These are phyloP conservation scores for Canis aureus DNA, from an alignment of 2,113 vertebrate species.

Conservation along the genomic window DNA sequence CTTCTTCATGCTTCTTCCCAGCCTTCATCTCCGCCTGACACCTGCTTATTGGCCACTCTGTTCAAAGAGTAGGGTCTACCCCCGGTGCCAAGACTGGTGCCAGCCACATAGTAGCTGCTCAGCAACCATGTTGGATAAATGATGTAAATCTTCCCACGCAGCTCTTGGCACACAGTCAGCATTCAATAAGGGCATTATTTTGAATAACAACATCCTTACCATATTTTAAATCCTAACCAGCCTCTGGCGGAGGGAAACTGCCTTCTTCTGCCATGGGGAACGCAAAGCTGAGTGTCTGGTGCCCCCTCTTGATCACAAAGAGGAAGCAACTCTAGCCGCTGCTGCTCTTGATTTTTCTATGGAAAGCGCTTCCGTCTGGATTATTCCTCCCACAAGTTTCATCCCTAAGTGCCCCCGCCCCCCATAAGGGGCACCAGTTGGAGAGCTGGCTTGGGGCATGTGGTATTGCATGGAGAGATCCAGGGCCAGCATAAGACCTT, in stretches of 20 bases:
- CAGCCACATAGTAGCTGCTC: not conserved
- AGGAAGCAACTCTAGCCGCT: not conserved
- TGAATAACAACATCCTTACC: not conserved
- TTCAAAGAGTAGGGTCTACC: not conserved
- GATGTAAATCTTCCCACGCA: not conserved
- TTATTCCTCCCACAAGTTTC: not conserved
- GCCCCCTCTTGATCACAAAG: constrained; percentile 50
- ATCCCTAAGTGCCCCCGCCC: not conserved
- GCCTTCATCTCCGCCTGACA: not conserved
- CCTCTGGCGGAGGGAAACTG: not conserved
- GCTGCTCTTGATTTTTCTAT: not conserved
- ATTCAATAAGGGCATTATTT: not conserved
- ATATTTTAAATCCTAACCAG: not conserved
- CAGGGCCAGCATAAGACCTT: not conserved
- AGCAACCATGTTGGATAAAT: not conserved
- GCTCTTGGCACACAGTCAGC: not conserved
- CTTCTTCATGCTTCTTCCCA: not conserved
- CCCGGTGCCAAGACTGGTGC: not conserved
- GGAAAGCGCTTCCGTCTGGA: not conserved
- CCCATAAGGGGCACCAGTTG: not conserved
- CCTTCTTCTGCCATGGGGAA: accelerated
- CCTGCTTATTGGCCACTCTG: not conserved
- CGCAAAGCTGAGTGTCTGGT: constrained; percentile 16
- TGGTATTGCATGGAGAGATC: not conserved
- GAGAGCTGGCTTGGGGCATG: not conserved